Evolutionary conservation across 2,113 vertebrate genomes (phyloP).

Genomic region (Tichodroma muraria): DNA sequence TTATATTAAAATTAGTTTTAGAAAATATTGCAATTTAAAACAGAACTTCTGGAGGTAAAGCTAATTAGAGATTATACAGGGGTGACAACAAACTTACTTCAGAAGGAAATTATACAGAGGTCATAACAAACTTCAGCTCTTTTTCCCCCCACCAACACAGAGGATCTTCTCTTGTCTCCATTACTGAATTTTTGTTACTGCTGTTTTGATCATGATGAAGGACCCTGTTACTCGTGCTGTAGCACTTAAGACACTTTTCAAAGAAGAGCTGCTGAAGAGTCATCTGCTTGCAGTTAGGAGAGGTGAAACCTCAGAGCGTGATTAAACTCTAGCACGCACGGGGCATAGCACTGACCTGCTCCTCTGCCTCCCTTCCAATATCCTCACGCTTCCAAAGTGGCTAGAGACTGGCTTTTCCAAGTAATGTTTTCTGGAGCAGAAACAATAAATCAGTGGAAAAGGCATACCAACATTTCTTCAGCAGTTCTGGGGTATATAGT

Average conservation of each 20-base stretch:
- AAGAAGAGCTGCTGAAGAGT: neutral
- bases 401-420: neutral
- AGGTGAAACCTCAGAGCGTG: neutral
- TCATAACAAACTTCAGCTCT: neutral
- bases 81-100: neutral
- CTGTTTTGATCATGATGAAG: neutral
- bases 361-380: neutral
- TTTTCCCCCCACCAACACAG: neutral
- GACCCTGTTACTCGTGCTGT: neutral
- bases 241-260: neutral
- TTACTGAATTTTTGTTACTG: neutral
- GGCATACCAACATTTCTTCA: neutral
- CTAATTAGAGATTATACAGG: neutral
- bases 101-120: neutral
- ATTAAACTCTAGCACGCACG: neutral
- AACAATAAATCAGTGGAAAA: neutral
- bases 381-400: neutral
- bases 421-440: neutral
- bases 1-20: neutral
- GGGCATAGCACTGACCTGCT: neutral
- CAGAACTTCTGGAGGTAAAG: neutral
- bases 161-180: neutral
- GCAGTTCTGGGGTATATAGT: neutral
- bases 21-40: neutral
- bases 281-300: constrained; percentile 7